A percentile compares a stretch with the other conserved stretches of the same genome.
These are phyloP conservation scores for Prosopocoilus inquinatus DNA, from an alignment of 2,888 invertebrate genomes.

Conservation along the genomic window DNA sequence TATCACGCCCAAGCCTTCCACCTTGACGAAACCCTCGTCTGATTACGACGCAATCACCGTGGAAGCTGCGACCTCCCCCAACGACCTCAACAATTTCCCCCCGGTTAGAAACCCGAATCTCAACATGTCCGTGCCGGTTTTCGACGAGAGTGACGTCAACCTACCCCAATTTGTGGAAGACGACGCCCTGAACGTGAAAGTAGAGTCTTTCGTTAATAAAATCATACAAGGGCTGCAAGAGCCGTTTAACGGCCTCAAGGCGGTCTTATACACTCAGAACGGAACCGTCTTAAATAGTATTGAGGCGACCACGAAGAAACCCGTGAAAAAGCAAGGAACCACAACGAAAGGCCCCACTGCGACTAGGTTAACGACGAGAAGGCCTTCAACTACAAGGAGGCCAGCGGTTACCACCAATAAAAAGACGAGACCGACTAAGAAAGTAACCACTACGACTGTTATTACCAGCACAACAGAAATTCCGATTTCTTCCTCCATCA, in stretches of 20 bases:
- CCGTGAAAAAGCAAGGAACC: slow-evolving; percentile 38
- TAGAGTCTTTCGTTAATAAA: slow-evolving; percentile 79
- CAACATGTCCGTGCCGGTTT: slow-evolving; percentile 63
- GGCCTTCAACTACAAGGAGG: slow-evolving; percentile 45
- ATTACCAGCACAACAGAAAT: slow-evolving; percentile 6
- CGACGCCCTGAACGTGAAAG: slow-evolving; percentile 72
- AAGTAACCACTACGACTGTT: slow-evolving; percentile 32
- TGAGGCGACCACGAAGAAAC: slow-evolving; percentile 42
- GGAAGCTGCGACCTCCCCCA: slow-evolving; percentile 61
- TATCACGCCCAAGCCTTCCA: slow-evolving; percentile 68
- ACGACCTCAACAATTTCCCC: slow-evolving; percentile 77
- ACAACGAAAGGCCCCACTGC: slow-evolving; percentile 42
- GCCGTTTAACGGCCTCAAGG: slow-evolving; percentile 77
- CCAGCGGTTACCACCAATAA: slow-evolving; percentile 44
- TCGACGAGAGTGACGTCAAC: slow-evolving; percentile 65
- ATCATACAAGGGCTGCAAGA: slow-evolving; percentile 81
- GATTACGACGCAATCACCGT: slow-evolving; percentile 37
- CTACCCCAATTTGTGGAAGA: slow-evolving; percentile 78
- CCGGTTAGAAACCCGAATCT: slow-evolving; percentile 82
- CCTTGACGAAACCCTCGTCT: slow-evolving; percentile 36
- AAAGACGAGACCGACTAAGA: slow-evolving; percentile 41
- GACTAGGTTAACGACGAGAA: slow-evolving; percentile 41
- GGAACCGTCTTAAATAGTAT: slow-evolving; percentile 32
- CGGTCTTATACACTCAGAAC: slow-evolving; percentile 65
- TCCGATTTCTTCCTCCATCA: not conserved